Conservation (phyloP, 2,113 vertebrate species). For the Leucosticte australis region DNA sequence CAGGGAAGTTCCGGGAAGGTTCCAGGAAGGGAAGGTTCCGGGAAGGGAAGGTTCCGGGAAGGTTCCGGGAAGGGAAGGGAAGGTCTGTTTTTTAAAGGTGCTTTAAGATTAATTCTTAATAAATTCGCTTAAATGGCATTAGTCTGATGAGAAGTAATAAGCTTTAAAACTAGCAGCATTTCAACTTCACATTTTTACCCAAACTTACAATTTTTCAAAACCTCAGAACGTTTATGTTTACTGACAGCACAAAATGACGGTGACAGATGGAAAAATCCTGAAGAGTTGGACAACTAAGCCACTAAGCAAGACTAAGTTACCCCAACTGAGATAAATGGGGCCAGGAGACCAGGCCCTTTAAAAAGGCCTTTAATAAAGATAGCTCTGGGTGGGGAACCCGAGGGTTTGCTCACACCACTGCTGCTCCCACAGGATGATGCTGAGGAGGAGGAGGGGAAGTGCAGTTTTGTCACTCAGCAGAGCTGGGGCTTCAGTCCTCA, state of each 20-base stretch:
- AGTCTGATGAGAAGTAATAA: background rate
- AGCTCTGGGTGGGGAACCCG: too few species aligned
- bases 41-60: too few species aligned
- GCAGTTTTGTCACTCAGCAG: too few species aligned
- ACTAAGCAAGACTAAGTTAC: background rate
- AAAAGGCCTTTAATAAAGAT: too few species aligned
- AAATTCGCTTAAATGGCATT: background rate
- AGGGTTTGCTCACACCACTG: too few species aligned
- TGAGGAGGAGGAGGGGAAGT: too few species aligned
- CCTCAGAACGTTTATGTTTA: background rate
- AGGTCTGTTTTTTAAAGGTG: background rate
- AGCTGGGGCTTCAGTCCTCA: too few species aligned
- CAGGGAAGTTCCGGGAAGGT: background rate
- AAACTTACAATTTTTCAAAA: background rate
- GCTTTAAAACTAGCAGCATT: background rate
- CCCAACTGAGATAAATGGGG: too few species aligned
- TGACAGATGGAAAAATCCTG: accelerated
- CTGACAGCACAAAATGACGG: background rate
- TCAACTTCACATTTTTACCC: background rate
- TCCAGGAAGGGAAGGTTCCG: too few species aligned
- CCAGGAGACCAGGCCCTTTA: too few species aligned
- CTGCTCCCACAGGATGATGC: too few species aligned
- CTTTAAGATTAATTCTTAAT: background rate
- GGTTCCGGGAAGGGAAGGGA: background rate
- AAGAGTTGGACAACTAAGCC: background rate